Evolutionary conservation across 2,113 vertebrate species (phyloP), one percentile per base, ranked within the genome.

Genomic region (Alexandromys fortis): DNA sequence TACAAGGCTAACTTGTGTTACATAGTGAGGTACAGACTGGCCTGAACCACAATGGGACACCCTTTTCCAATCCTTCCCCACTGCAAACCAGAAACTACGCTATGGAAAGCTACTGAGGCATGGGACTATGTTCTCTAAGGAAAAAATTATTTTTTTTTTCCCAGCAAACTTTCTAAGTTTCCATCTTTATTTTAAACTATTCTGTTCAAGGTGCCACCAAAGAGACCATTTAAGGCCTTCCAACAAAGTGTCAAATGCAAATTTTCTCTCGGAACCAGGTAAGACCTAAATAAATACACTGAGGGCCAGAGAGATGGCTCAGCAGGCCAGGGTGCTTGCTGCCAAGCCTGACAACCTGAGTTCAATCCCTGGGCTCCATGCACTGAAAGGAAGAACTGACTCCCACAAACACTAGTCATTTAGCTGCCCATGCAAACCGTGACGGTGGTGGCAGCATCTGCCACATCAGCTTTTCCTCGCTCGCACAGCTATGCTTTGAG

Each of bases 191-290:
- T 1, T 91, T 93, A 94, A 97, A 87, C n/a, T 65, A 45, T 85
- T 89, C 45, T 72, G 89, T n/a, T 81, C 4, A 89, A 96, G 61
- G 89, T 72, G 19, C 33, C 55, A 96, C 95, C 91, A 42, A 17
- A 70, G 61, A 96, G 96, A 98, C 96, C 96, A 94, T 82, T 26
- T 81, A 96, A 95, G 0, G 5, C 45, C 92, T 95, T 94, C 91
- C 93, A 91, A 86, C 58, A 3, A 91, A 83, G 19, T 17, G 75
- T 75, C 45, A 58, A 63, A 24, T 89, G 95, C 42, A 77, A 55
- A 33, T 92, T 91, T 97, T 97, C 76, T 73, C 70, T 28, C 21
- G 49, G 86, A 96, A 81, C 81, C 55, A 82, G 55, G 55, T 17
- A 94, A 11, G 12, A 81, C 42, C 86, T 82, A 47, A 86, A 86